Base-by-base conservation (phyloP, 2,797 vertebrate species). In the Channallabes apus region DNA sequence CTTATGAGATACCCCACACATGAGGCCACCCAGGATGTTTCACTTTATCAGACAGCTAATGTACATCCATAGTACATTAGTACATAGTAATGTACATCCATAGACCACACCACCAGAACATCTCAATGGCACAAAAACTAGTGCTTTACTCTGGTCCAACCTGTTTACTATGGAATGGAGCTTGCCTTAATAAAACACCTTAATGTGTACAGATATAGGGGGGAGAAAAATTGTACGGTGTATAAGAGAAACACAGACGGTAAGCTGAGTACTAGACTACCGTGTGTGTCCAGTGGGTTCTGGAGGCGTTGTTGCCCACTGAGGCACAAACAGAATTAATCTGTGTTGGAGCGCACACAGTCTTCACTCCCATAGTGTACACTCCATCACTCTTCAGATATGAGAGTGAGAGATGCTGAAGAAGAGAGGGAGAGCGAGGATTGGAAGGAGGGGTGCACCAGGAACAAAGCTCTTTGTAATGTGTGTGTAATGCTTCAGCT, bases 271-370 rank as follows among this genome's bases (percentile, higher is more conserved):
- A 78, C 29, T 46, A 69, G 67, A 80, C 77, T 56, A 68, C 51
- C 22, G 3, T 51, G 79, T 32, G 27, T 85, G 68, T 80, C 83
- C 38, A 32, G 65, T 41, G 35, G 38, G n/a, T 56, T 80, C 64
- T 62, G 68, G 11, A 62, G 67, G 77, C 41, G 56, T 38, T 78
- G 32, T 64, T 58, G 77, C 68, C 84, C 77, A 56, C 14, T 32
- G 84, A 80, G 84, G 72, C 38, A 71, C 27, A 72, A 85, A 85
- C 56, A 51, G 56, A 80, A 85, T 80, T 80, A 85, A 85, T 85
- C 77, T 80, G 64, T 59, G 65, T 18, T 59, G 67, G 68, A 46
- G 58, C 82, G 20, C 58, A 75, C n/a, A 15, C 38, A 64, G 77
- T 54, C 20, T 84, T 65, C 24, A 77, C 72, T 84, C 29, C 72